Evolutionary conservation across 2,888 invertebrate genomes (phyloP), one percentile per base, ranked within the genome.

Genomic region (Latrodectus hesperus): DNA sequence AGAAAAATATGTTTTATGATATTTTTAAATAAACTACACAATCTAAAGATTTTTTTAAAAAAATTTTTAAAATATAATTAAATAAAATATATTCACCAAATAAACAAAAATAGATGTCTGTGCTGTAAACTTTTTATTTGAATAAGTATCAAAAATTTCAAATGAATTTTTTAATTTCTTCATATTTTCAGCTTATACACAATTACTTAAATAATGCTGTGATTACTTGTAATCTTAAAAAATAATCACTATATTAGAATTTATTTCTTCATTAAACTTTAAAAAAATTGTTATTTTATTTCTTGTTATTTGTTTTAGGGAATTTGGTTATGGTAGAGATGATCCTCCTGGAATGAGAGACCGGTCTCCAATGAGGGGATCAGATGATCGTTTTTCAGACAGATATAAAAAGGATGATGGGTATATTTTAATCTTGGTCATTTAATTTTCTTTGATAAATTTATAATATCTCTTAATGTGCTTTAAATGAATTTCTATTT

Each of bases 331-430:
- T 75, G 84, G 88, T 26, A 55, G 88, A 68, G 84, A 88, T 17
- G 88, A 88, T 14, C 65, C 80, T 22, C 52, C 68, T 49, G 11
- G 64, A 14, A 55, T 74, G 26, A 74, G 88, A 65, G 88, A 88
- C 68, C 49, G 88, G 53, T 88, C 88, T n/a, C 88, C 84, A 16
- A 64, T 88, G 60, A 71, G 71, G n/a, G 75, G 79, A 2, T 60
- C 68, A 6, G 88, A 88, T 64, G 88, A 88, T 60, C 70, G 88
- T 71, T 88, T 84, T 73, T 67, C 67, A 14, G 88, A 88, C 64
- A 76, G 84, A 68, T 88, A 68, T 49, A 81, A 81, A 17, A 84
- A 82, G 52, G 84, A 88, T 26, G 88, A 88, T 52, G 80, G 81
- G 88, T 88, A 85, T 53, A 22, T 12, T 26, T 11, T 60, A 10